Evolutionary conservation across 2,113 vertebrate species (phyloP).

Genomic region (Silurus asotus): DNA sequence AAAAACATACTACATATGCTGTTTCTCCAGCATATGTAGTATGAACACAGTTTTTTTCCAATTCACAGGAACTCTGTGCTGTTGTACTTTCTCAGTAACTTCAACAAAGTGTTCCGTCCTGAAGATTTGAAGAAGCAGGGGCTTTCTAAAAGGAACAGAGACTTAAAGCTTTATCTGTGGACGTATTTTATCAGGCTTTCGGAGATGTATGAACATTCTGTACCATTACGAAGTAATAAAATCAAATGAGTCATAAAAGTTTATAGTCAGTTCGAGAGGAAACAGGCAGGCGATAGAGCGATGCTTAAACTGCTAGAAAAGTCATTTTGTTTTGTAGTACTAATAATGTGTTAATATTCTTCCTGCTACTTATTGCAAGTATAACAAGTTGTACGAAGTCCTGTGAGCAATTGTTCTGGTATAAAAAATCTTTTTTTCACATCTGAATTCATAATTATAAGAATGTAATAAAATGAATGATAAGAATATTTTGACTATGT

Average conservation of each 20-base stretch:
- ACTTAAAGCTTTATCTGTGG: neutral
- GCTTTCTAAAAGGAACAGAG: neutral
- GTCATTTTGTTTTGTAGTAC: neutral
- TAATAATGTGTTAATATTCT: neutral
- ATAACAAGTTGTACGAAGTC: neutral
- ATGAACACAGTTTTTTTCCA: neutral
- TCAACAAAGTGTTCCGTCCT: neutral
- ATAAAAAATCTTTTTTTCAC: neutral
- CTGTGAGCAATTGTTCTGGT: neutral
- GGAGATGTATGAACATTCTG: neutral
- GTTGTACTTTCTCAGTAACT: too few species aligned
- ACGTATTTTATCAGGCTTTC: neutral
- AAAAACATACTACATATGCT: too few species aligned
- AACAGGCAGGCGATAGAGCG: neutral
- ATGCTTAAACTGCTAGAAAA: neutral
- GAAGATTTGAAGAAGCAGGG: neutral
- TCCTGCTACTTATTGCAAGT: neutral
- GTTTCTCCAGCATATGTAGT: too few species aligned
- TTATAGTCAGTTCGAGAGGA: neutral
- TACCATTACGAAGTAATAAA: neutral
- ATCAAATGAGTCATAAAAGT: neutral
- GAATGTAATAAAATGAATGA: neutral
- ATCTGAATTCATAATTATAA: neutral
- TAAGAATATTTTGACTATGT: neutral
- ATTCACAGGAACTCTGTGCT: neutral